Percentiles rank a stretch among this genome's conserved stretches.
phyloP scores from a whole-genome alignment of 2,797 vertebrate genomes.

The Poeciliopsis turneri region DNA sequence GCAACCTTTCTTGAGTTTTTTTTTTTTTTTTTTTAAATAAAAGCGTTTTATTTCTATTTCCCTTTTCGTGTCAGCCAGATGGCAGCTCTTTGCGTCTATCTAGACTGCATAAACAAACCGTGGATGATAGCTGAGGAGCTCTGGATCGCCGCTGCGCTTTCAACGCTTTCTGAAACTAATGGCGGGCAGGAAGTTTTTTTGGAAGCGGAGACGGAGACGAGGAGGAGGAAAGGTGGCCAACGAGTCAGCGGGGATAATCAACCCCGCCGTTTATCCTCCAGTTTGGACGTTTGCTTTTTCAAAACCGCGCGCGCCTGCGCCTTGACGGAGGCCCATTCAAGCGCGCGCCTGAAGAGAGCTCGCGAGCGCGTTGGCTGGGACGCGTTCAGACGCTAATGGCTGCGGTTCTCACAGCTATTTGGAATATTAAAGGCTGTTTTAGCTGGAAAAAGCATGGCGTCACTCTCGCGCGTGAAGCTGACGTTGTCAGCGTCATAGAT shows the following conservation, averaged over 20 bases:
- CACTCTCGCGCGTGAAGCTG: slow-evolving; percentile 50
- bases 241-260: slow-evolving; percentile 73
- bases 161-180: slow-evolving; percentile 75
- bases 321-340: slow-evolving; percentile 69
- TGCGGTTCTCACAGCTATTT: slow-evolving; percentile 62
- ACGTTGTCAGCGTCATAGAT: slow-evolving; percentile 66
- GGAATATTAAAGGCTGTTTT: slow-evolving; percentile 68
- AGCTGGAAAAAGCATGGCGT: slow-evolving; percentile 67
- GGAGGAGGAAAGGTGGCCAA: slow-evolving; percentile 47
- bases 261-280: slow-evolving; percentile 69
- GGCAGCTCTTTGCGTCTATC: slow-evolving; percentile 51
- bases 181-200: slow-evolving; percentile 69
- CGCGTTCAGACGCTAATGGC: slow-evolving; percentile 61
- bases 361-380: slow-evolving; percentile 50
- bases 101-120: slow-evolving; percentile 23
- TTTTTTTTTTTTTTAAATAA: slow-evolving; percentile 48
- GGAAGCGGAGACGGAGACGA: slow-evolving; percentile 63
- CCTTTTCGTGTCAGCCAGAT: slow-evolving; percentile 48
- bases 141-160: slow-evolving; percentile 69
- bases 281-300: slow-evolving; percentile 67
- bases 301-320: slow-evolving; percentile 58
- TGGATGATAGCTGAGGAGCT: slow-evolving; percentile 67
- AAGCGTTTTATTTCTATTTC: slow-evolving; percentile 47
- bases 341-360: slow-evolving; percentile 57
- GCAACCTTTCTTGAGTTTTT: slow-evolving; percentile 22